Conservation (phyloP, 23 tunicate species). For the Styela clava region DNA sequence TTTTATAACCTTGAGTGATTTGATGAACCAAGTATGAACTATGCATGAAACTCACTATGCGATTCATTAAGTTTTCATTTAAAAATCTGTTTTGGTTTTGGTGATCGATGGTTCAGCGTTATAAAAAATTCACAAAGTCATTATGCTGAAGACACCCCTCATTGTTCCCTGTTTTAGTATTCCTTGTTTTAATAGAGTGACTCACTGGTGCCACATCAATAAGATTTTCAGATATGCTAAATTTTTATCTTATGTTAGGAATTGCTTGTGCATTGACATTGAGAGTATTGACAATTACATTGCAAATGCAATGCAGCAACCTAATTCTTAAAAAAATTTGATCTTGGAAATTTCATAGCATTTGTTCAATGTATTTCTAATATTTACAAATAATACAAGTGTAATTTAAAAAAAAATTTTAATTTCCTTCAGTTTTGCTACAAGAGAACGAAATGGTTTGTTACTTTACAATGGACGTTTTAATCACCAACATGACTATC, state of each 20-base stretch:
- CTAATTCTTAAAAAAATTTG: too few relatives aligned
- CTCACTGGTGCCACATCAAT: too few relatives aligned
- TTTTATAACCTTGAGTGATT: too few relatives aligned
- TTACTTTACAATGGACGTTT: slow-evolving; percentile 88
- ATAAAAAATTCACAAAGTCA: neutral
- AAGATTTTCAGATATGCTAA: too few relatives aligned
- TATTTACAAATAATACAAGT: neutral
- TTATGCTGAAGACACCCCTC: neutral
- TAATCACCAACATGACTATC: slow-evolving; percentile 83
- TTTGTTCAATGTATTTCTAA: too few relatives aligned
- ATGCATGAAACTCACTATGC: too few relatives aligned
- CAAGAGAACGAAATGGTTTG: slow-evolving; percentile 51
- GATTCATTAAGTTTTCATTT: neutral
- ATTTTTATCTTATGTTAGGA: too few relatives aligned
- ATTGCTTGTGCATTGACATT: too few relatives aligned
- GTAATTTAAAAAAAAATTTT: neutral
- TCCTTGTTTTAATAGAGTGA: neutral
- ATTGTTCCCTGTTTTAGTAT: neutral
- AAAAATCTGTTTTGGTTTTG: neutral
- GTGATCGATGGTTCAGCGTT: neutral
- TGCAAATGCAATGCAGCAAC: too few relatives aligned
- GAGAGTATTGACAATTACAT: too few relatives aligned
- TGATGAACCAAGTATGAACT: too few relatives aligned
- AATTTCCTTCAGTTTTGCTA: slow-evolving; percentile 52
- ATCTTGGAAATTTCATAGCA: too few relatives aligned